phyloP scores from a whole-genome alignment of 2,113 vertebrate species.

The Polypterus senegalus region DNA sequence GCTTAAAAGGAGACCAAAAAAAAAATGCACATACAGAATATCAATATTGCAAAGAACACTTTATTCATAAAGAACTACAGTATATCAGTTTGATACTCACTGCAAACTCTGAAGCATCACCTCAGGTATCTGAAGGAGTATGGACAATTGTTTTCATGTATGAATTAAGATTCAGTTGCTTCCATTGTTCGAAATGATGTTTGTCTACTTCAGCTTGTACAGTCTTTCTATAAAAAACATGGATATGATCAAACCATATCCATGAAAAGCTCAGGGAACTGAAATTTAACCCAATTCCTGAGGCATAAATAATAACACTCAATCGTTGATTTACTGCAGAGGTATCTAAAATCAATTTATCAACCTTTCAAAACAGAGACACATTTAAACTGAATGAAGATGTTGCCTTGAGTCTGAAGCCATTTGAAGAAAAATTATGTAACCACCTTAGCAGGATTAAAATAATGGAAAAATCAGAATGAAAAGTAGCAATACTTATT shows the following conservation, averaged over 20 bases:
- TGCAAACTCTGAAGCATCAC: constrained; percentile 1
- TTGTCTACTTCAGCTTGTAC: constrained; percentile 16
- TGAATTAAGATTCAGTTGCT: constrained; percentile 12
- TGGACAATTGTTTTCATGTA: constrained; percentile 16
- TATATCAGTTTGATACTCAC: constrained; percentile 10
- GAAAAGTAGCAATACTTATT: constrained; percentile 14
- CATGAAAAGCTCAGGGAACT: constrained; percentile 10
- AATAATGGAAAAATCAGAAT: constrained; percentile 10
- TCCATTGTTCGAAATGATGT: constrained; percentile 18
- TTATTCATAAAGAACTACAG: constrained; percentile 14
- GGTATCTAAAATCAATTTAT: constrained; percentile 11
- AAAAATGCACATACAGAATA: constrained; percentile 7
- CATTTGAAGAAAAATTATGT: constrained; percentile 14
- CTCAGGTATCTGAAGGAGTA: constrained; percentile 16
- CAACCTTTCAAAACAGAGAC: constrained; percentile 15
- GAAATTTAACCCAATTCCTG: constrained; percentile 5
- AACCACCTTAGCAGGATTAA: constrained; percentile 11
- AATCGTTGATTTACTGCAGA: not conserved
- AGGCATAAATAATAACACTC: constrained; percentile 13
- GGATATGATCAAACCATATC: constrained; percentile 16
- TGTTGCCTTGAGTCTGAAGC: constrained; percentile 16
- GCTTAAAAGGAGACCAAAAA: constrained; percentile 9
- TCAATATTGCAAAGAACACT: constrained; percentile 14
- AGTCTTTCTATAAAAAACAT: constrained; percentile 22
- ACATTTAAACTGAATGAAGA: constrained; percentile 4